Evolutionary conservation across 2,797 vertebrate species (phyloP), one percentile per base, ranked within the genome.

Genomic region (Gouania willdenowi): DNA sequence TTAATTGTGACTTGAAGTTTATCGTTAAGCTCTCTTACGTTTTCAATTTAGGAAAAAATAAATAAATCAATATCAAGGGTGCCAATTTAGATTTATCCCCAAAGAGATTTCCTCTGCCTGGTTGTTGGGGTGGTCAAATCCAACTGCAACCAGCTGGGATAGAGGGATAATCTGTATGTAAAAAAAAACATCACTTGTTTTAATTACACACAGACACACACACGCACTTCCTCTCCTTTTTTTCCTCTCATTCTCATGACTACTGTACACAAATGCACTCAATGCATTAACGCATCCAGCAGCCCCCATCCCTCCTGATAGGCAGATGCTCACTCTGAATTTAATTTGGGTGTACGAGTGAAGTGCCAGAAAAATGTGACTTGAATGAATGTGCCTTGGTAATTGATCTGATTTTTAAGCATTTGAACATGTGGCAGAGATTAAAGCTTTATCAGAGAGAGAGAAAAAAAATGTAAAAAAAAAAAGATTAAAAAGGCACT

Each of bases 141-240:
- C 82, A 77, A 77, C 74, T 77, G 64, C 60, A 79, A 87, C 71
- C 87, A 89, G 86, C 85, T 88, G 88, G 85, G 82, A 81, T 73
- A 51, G 61, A 78, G 51, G 79, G 85, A 89, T 89, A 88, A 89
- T 89, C 86, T 81, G 71, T 74, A 58, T 75, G 52, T 69, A 55
- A 75, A 73, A 72, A 80, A 80, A 38, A 42, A 52, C 42, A 35
- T 78, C 76, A 87, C 83, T 88, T 83, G 77, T 83, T 87, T 88
- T 90, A 89, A 89, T 89, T 88, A 86, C 71, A 73, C 65, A 79
- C 75, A 75, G 65, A 66, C 37, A 55, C 47, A 67, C 53, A 66
- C 55, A 79, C 11, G 21, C 65, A 50, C 46, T 27, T 33, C 29
- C 30, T 71, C 24, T 55, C 19, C 53, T 7, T 31, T 16, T 41